Evolutionary conservation across 2,113 vertebrate genomes (phyloP).

Genomic region (Amazona vittata): DNA sequence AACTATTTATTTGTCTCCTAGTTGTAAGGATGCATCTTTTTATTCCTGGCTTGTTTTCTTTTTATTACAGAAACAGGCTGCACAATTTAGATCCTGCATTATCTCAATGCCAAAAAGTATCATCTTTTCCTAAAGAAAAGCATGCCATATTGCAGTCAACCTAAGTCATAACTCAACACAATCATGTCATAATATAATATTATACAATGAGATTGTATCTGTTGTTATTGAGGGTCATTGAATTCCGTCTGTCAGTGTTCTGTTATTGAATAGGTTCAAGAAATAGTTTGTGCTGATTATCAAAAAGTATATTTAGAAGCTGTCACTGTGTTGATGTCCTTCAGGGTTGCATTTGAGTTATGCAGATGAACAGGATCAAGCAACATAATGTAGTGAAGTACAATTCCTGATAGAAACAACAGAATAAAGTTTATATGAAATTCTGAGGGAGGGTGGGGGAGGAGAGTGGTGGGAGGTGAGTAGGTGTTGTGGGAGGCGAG

Average conservation of each 20-base stretch:
- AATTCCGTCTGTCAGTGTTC: slow-evolving; percentile 49
- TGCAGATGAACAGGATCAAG: slow-evolving; percentile 48
- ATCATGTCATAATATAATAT: slow-evolving; percentile 46
- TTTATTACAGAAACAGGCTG: neutral
- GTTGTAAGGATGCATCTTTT: neutral
- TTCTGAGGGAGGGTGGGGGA: neutral
- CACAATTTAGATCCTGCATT: neutral
- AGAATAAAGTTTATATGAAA: neutral
- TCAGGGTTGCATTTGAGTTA: slow-evolving; percentile 35
- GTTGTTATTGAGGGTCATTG: slow-evolving; percentile 45
- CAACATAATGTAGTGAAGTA: neutral
- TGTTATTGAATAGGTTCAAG: slow-evolving; percentile 20
- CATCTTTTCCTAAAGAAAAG: neutral
- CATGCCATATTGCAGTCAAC: slow-evolving; percentile 47
- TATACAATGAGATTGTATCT: slow-evolving; percentile 35
- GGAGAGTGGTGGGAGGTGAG: too few relatives aligned
- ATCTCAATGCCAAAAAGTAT: slow-evolving; percentile 10
- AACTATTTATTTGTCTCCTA: neutral
- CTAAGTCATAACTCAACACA: slow-evolving; percentile 43
- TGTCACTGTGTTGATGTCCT: slow-evolving; percentile 36
- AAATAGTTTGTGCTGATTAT: slow-evolving; percentile 56
- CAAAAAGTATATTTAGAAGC: slow-evolving; percentile 27
- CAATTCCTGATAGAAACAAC: neutral
- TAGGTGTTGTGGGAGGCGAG: too few relatives aligned
- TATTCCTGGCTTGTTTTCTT: neutral